Base-by-base conservation (phyloP, 2,113 vertebrate species). In the Lycocorax pyrrhopterus region DNA sequence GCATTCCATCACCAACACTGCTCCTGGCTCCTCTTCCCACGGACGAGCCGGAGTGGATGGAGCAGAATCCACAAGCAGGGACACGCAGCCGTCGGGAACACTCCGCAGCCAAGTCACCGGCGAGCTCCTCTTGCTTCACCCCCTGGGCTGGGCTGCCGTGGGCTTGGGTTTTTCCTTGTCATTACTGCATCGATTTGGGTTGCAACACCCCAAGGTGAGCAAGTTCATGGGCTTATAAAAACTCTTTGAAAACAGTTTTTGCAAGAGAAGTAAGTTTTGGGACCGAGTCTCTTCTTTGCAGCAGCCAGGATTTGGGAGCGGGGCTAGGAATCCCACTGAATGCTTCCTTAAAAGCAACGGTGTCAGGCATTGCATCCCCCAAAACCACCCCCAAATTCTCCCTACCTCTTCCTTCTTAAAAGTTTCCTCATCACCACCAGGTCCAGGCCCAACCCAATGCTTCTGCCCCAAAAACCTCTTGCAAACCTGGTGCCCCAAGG, bases 331-430 rank as follows among this genome's bases (percentile, higher is more conserved):
- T 53, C 39, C 33, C 9, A 7, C 30, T 6, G 37, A 33, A 17
- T 0, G 1, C 26, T 47, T 55, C 53, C 60, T 46, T 44, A 19
- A 62, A 44, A 86, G 33, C 0, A 0, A 12, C 0, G 0, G 7
- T 18, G 33, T 17, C 0, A 1, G 59, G 9, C 8, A 13, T 3
- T 1, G 7, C 52, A 81, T 35, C 30, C 64, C 43, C 14, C 56
- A n/a, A 60, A 60, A 82, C 16, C n/a, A 29, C 16, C 21, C 27
- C 20, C 18, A 32, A 32, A n/a, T 20, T 8, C 17, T 39, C 37
- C 35, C 39, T 13, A 10, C 21, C 29, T 46, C 47, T 22, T 60
- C 55, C 22, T 49, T 77, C 35, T 6, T 0, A 30, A 6, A 56
- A 52, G 7, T 25, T 55, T 35, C 60, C 71, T 75, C 3, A 1